Percentiles rank a stretch among this genome's conserved stretches.
Evolutionary conservation across 92 coral and sea anemone species (phyloP).

Genomic region (Nematostella vectensis): DNA sequence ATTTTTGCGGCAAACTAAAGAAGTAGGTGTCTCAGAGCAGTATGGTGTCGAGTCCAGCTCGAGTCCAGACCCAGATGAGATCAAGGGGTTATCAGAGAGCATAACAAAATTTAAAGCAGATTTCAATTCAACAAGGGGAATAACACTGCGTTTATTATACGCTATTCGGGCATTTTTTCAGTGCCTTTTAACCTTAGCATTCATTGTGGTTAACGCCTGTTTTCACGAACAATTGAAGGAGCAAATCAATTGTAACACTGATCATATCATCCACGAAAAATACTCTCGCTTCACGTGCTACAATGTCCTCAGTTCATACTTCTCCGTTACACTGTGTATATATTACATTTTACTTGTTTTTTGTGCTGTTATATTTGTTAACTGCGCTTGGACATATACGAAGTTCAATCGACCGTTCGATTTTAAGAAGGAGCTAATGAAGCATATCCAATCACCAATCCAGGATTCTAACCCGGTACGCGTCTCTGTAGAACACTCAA

Average conservation of each 20-base stretch:
- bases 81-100: neutral
- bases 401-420: neutral
- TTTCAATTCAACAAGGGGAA: constrained; percentile 4
- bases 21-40: too few species aligned
- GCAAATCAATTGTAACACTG: constrained; percentile 33
- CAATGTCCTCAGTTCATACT: constrained; percentile 25
- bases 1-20: neutral
- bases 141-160: too few species aligned
- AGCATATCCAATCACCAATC: too few species aligned
- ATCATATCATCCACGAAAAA: constrained; percentile 17
- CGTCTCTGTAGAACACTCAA: neutral
- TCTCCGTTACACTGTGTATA: neutral
- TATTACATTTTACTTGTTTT: neutral
- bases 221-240: too few species aligned
- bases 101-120: neutral
- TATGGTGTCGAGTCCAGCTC: too few species aligned
- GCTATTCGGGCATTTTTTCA: too few species aligned
- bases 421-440: neutral
- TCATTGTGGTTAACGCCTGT: too few species aligned
- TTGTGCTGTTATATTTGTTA: neutral
- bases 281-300: constrained; percentile 38
- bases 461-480: too few species aligned
- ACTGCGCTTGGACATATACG: constrained; percentile 2
- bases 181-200: too few species aligned
- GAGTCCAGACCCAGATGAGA: too few species aligned